Evolutionary conservation across 2,888 invertebrate species (phyloP).

Genomic region (Eulithis testata): DNA sequence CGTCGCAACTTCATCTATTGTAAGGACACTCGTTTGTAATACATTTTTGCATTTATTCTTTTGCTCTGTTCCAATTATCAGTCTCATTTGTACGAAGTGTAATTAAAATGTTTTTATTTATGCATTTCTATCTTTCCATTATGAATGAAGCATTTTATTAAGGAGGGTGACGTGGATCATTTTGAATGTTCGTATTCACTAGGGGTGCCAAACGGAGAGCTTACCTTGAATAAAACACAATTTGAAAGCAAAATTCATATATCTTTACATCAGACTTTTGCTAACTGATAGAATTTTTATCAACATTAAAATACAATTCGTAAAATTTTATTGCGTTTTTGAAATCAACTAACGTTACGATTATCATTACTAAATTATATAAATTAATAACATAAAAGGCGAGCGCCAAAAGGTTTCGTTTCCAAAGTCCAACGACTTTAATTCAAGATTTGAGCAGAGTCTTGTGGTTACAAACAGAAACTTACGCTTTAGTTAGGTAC

Average conservation of each 20-base stretch:
- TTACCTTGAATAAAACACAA: conserved; percentile 42
- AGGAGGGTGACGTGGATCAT: neutral
- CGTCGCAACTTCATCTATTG: conserved; percentile 22
- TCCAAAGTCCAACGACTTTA: conserved; percentile 13
- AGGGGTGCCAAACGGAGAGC: neutral
- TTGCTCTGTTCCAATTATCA: conserved; percentile 46
- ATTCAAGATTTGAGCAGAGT: neutral
- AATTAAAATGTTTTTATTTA: conserved; percentile 73
- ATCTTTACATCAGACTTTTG: conserved; percentile 74
- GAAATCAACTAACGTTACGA: conserved; percentile 51
- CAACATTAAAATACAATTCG: conserved; percentile 55
- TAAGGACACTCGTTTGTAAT: conserved; percentile 40
- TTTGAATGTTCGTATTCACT: neutral
- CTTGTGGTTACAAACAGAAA: neutral
- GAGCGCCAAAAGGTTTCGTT: neutral
- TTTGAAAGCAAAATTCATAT: conserved; percentile 75
- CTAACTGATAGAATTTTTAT: conserved; percentile 68
- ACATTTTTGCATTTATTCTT: conserved; percentile 61
- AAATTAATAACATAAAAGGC: conserved; percentile 7
- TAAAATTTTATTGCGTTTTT: conserved; percentile 54
- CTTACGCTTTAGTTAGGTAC: too few relatives aligned
- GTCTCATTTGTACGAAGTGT: conserved; percentile 54
- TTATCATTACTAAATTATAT: conserved; percentile 38
- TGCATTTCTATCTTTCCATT: conserved; percentile 29
- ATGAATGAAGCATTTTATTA: too few relatives aligned